Evolutionary conservation across 2,797 vertebrate species (phyloP).

Genomic region (Vespertilio murinus): DNA sequence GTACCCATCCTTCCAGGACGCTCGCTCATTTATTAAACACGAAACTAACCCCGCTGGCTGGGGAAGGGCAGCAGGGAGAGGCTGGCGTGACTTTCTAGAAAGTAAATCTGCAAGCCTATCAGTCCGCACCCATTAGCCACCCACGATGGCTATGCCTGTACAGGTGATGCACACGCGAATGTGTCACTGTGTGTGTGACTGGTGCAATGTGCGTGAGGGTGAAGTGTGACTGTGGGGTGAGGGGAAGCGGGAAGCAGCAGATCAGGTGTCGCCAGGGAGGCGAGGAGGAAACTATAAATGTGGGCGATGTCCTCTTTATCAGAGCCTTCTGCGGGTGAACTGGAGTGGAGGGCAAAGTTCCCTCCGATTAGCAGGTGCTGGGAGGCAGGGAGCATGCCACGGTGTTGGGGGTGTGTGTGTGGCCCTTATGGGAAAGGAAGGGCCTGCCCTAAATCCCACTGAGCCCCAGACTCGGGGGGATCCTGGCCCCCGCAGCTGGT

Average conservation of each 20-base stretch:
- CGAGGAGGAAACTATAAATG: constrained; percentile 62
- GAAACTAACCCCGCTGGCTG: neutral
- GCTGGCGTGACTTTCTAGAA: neutral
- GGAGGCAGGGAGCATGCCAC: accelerated
- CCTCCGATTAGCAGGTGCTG: neutral
- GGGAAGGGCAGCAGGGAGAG: neutral
- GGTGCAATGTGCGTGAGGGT: neutral
- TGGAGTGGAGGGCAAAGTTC: constrained; percentile 51
- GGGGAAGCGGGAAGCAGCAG: neutral
- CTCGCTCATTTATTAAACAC: neutral
- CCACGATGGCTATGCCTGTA: neutral
- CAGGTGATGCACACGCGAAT: neutral
- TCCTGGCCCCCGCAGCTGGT: neutral
- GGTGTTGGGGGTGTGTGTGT: too few species aligned
- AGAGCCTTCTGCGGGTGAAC: neutral
- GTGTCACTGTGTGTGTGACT: neutral
- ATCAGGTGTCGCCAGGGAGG: constrained; percentile 66
- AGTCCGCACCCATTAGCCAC: neutral
- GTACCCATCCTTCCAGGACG: accelerated
- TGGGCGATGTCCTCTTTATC: constrained; percentile 58
- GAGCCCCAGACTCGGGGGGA: neutral
- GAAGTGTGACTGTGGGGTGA: neutral
- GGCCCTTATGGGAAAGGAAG: neutral
- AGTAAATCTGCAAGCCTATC: neutral
- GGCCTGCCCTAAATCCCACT: neutral